Evolutionary conservation across 2,797 vertebrate species (phyloP), one percentile per base, ranked within the genome.

Genomic region (Cichlasoma orientale): DNA sequence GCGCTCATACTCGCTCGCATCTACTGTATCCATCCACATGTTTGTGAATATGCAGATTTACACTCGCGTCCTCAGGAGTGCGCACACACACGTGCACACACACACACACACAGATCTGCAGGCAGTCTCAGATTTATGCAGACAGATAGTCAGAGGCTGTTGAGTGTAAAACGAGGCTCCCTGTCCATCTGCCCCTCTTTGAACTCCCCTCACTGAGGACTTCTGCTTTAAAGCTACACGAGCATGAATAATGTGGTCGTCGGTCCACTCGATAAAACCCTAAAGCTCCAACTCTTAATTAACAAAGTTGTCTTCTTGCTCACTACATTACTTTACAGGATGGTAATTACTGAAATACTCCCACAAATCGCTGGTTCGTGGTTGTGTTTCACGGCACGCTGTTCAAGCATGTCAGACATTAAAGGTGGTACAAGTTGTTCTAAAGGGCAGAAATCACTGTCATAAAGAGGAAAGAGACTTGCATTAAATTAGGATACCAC

Each of bases 161-260:
- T 77, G 80, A 70, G 82, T 72, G 68, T 79, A 29, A 76, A 72
- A 74, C 41, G 29, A 84, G 57, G 33, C 79, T 90, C 87, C 80
- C 79, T 71, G 82, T 86, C 92, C 87, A 89, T 89, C 90, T 93
- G 89, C 58, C 63, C 59, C 38, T 81, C 79, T 87, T 54, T 87
- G 76, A 88, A 82, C 80, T 61, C 31, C 47, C 58, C 57, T 85
- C 86, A 55, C 77, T 38, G 56, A 82, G 83, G 83, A 80, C 55
- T 75, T 71, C 57, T 78, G 58, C 21, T 89, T 75, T 75, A 57
- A 72, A 88, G 74, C 75, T 61, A 52, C 66, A 79, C 72, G 66
- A 31, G 84, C 74, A 75, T 80, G 75, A 86, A 85, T 86, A 86
- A 88, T 78, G 52, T 5, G 63, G 63, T 71, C 25, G 71, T 72